Conservation (phyloP, 2,113 vertebrate genomes). For the Sinocyclocheilus rhinocerous region DNA sequence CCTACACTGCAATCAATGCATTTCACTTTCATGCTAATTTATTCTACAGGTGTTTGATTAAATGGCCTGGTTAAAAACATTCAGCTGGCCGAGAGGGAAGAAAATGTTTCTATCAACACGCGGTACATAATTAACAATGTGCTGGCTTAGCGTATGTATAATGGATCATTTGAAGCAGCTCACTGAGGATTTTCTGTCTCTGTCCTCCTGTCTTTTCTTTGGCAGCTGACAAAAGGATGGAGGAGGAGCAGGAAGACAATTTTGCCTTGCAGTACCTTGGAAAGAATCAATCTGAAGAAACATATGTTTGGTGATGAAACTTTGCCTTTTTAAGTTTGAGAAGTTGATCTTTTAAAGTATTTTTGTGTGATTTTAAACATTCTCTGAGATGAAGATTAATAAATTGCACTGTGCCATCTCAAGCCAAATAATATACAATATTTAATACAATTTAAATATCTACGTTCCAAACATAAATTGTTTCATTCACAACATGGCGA, state of each 20-base stretch:
- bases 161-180: background rate
- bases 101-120: background rate
- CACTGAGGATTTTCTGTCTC: background rate
- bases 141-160: constrained; percentile 6
- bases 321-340: background rate
- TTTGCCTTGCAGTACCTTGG: constrained; percentile 5
- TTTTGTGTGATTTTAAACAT: background rate
- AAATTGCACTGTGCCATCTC: background rate
- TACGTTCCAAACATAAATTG: background rate
- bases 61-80: background rate
- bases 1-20: background rate
- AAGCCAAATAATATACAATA: background rate
- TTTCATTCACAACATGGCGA: background rate
- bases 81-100: background rate
- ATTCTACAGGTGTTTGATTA: background rate
- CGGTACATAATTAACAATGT: background rate
- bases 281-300: constrained; percentile 27
- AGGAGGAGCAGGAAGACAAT: constrained; percentile 1
- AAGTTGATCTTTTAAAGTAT: background rate
- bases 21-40: background rate
- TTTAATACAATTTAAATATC: background rate
- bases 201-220: constrained; percentile 11
- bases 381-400: background rate
- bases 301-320: constrained; percentile 4
- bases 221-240: background rate